A percentile compares a stretch with the other conserved stretches of the same genome.
Conservation (phyloP, 2,888 invertebrate genomes). For the Tinea pellionella region DNA sequence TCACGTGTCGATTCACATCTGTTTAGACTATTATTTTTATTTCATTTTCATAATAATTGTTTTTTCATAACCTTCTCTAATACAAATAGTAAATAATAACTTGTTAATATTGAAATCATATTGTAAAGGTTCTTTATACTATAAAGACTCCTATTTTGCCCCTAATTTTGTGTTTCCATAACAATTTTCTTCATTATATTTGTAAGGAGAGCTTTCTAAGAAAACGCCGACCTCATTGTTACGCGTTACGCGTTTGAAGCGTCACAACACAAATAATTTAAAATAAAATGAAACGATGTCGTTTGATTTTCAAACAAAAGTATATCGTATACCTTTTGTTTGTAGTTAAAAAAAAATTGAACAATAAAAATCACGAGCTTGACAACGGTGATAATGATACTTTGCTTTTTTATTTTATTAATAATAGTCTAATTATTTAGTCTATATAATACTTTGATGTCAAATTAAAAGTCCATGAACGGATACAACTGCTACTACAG, state of each 20-base stretch:
- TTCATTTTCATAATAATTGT: too few relatives aligned
- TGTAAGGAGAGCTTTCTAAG: not conserved
- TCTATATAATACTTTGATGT: too few relatives aligned
- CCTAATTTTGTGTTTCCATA: not conserved
- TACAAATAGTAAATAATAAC: too few relatives aligned
- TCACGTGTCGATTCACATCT: too few relatives aligned
- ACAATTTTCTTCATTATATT: not conserved
- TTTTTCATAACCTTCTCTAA: too few relatives aligned
- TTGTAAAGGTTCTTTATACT: too few relatives aligned
- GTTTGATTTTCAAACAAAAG: slow-evolving; percentile 4
- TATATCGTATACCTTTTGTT: not conserved
- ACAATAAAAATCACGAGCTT: not conserved
- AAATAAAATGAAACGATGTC: not conserved
- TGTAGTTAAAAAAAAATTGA: not conserved
- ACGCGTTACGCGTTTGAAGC: not conserved
- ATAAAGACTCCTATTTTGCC: not conserved
- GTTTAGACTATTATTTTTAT: too few relatives aligned
- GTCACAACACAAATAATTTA: not conserved
- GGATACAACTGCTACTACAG: too few relatives aligned
- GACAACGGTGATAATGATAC: not conserved
- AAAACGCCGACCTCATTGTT: not conserved
- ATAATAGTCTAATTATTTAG: too few relatives aligned
- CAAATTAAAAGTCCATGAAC: too few relatives aligned
- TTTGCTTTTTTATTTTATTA: not conserved
- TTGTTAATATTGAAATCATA: too few relatives aligned